Base-by-base conservation (phyloP, 2,888 invertebrate species). In the Andrena minutula region DNA sequence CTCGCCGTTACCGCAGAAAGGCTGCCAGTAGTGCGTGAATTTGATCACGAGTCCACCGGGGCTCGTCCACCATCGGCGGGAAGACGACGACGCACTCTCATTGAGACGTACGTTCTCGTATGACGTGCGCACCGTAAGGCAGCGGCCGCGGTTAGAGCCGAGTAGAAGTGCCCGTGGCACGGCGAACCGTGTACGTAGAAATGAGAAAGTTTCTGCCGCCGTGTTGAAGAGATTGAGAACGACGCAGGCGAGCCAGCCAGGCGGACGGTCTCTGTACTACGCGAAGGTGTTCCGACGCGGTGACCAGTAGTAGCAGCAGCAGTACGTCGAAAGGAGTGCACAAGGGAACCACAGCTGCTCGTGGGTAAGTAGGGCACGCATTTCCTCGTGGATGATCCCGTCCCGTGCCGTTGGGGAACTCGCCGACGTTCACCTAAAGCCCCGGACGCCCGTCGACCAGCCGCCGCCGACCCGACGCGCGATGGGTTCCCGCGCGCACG, bases 191-290 rank as follows among this genome's bases (percentile, higher is more conserved):
- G 75, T 86, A 81, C 88, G 87, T 90, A 90, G 90, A 91, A 91
- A 91, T 91, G 92, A 92, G 91, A 91, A 91, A 91, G 91, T 92
- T 86, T 85, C 83, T 82, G 80, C 76, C 72, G 81, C 72, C 75
- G 82, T 83, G 87, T 77, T 84, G 86, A 87, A 85, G 84, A 88
- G 84, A 88, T 88, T 75, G 89, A 79, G 89, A 86, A 86, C 89
- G 81, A 89, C 86, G 83, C 84, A 82, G 79, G 79, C 80, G 79
- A 86, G 85, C 69, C 78, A 84, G 84, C 81, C 85, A 80, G 89
- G 89, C 89, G 87, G 84, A 80, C 88, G 79, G 88, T 86, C 84
- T 76, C 82, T 72, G 87, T 87, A 87, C 87, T 87, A 87, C 82
- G 82, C 76, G 77, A 82, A 76, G 79, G 80, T 70, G 70, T 84